These are phyloP conservation scores for Teleiodes luculella DNA, from an alignment of 2,888 invertebrate genomes.

Conservation along the genomic window DNA sequence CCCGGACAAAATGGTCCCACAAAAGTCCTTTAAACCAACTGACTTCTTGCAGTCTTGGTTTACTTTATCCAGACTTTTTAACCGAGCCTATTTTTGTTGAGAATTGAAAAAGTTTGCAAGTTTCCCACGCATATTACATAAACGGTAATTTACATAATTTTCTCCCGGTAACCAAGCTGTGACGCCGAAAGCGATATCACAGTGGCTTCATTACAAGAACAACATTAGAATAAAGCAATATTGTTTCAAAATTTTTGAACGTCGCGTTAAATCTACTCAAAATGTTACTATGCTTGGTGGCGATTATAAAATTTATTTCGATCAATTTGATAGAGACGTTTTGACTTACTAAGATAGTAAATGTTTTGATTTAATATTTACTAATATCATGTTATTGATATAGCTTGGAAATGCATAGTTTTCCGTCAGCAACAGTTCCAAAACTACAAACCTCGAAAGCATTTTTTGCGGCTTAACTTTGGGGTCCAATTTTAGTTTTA, in stretches of 20 bases:
- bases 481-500: background rate
- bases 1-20: constrained; percentile 1
- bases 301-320: no score
- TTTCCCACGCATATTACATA: background rate
- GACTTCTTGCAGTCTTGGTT: background rate
- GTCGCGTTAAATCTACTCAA: no score
- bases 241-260: no score
- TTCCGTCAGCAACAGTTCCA: background rate
- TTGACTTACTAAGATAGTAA: no score
- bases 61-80: background rate
- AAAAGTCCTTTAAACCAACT: constrained; percentile 8
- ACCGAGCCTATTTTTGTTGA: background rate
- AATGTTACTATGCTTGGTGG: no score
- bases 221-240: background rate
- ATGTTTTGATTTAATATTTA: no score
- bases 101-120: background rate
- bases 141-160: background rate
- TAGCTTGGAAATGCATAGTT: no score
- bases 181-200: background rate
- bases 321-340: no score
- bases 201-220: background rate
- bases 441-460: background rate
- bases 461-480: background rate
- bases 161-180: background rate
- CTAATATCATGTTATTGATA: no score